phyloP scores from a whole-genome alignment of 1,140 invertebrate genomes.

The Tyrophagus putrescentiae region DNA sequence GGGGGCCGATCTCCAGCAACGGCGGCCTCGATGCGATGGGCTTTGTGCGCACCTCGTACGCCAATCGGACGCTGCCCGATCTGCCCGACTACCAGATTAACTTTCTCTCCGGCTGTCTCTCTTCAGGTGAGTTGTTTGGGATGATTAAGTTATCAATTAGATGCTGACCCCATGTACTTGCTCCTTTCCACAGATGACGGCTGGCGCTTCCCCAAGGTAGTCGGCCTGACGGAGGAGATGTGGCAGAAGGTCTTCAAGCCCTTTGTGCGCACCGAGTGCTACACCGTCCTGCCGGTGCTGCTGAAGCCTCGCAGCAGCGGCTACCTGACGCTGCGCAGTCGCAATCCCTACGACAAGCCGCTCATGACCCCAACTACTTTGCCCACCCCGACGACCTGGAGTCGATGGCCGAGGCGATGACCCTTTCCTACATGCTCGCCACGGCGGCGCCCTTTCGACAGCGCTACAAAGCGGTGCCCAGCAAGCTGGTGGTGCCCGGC shows the following conservation, averaged over 20 bases:
- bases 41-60: constrained; percentile 70
- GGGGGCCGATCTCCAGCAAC: neutral
- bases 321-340: constrained; percentile 36
- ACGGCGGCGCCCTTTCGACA: constrained; percentile 9
- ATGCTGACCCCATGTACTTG: neutral
- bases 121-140: neutral
- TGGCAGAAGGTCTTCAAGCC: neutral
- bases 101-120: constrained; percentile 4
- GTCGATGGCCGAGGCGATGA: constrained; percentile 24
- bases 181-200: neutral
- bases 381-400: constrained; percentile 45
- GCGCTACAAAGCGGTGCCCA: neutral
- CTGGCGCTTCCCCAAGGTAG: neutral
- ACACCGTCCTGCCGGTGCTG: constrained; percentile 50
- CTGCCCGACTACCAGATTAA: neutral
- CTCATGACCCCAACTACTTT: constrained; percentile 65
- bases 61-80: constrained; percentile 39
- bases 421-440: constrained; percentile 11
- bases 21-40: constrained; percentile 42
- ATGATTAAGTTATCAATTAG: neutral
- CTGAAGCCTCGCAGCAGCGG: constrained; percentile 57
- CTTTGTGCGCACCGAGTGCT: constrained; percentile 34
- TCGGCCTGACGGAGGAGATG: constrained; percentile 1
- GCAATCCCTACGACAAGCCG: constrained; percentile 55
- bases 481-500: constrained; percentile 35